Evolutionary conservation across 2,888 invertebrate genomes (phyloP).

Genomic region (Sesia bembeciformis): DNA sequence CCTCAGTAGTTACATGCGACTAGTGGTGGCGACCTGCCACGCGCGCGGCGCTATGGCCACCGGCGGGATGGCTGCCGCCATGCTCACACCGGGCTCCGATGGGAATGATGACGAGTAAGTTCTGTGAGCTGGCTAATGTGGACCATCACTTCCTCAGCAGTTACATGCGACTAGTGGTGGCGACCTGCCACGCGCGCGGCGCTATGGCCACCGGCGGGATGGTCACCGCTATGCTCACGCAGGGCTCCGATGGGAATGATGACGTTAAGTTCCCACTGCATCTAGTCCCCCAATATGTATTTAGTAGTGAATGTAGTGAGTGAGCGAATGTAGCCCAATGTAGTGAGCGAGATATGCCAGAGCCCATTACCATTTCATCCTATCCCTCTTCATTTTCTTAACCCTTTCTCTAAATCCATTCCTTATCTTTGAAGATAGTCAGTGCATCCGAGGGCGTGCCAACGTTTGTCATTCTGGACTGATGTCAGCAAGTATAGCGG

Average conservation of each 20-base stretch:
- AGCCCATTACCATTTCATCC: too few relatives aligned
- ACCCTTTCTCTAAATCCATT: too few relatives aligned
- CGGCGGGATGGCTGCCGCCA: constrained; percentile 80
- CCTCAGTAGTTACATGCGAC: constrained; percentile 75
- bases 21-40: constrained; percentile 76
- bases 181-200: constrained; percentile 74
- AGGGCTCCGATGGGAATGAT: constrained; percentile 35
- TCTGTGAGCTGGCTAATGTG: constrained; percentile 47
- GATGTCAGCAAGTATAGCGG: too few relatives aligned
- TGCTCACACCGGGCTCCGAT: constrained; percentile 57
- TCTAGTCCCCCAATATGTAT: background rate
- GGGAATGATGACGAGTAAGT: constrained; percentile 40
- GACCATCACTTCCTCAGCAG: constrained; percentile 76
- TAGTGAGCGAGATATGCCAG: too few relatives aligned
- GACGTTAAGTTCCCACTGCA: constrained; percentile 8
- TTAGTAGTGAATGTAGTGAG: too few relatives aligned
- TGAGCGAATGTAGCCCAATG: too few relatives aligned
- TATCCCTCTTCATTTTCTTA: too few relatives aligned
- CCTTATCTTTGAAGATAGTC: too few relatives aligned
- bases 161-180: constrained; percentile 76
- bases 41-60: constrained; percentile 77
- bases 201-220: constrained; percentile 80
- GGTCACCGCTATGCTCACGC: constrained; percentile 76
- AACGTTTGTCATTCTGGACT: too few relatives aligned
- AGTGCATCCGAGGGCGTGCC: too few relatives aligned